phyloP scores from a whole-genome alignment of 2,797 vertebrate species.

The Cirrhinus mrigala region DNA sequence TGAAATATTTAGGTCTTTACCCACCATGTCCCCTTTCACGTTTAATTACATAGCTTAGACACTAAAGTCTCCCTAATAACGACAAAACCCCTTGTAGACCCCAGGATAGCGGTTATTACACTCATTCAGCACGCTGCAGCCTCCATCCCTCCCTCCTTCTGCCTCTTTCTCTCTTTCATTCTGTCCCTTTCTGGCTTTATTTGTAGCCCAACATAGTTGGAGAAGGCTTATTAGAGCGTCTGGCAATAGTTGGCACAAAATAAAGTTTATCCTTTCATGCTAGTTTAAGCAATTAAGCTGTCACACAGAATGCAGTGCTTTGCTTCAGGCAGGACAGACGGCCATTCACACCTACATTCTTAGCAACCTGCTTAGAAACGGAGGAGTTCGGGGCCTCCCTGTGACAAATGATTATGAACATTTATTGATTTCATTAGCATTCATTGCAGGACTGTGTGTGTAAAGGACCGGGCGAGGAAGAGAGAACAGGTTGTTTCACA shows the following conservation, averaged over 20 bases:
- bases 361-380: conserved; percentile 67
- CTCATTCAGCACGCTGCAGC: neutral
- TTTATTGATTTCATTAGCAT: conserved; percentile 83
- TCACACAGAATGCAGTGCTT: conserved; percentile 69
- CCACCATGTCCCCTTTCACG: conserved; percentile 60
- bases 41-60: conserved; percentile 68
- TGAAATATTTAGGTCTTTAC: conserved; percentile 61
- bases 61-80: conserved; percentile 62
- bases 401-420: conserved; percentile 79
- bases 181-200: conserved; percentile 28
- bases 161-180: conserved; percentile 3
- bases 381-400: conserved; percentile 60
- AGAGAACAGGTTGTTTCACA: neutral
- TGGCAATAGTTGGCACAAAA: conserved; percentile 73
- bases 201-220: conserved; percentile 21
- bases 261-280: conserved; percentile 75
- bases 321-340: conserved; percentile 63
- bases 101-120: conserved; percentile 49
- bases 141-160: conserved; percentile 44
- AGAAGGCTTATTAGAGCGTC: conserved; percentile 25
- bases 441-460: conserved; percentile 64
- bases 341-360: conserved; percentile 70
- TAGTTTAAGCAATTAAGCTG: conserved; percentile 71
- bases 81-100: conserved; percentile 41
- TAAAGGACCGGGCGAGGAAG: neutral